A percentile compares a stretch with the other conserved stretches of the same genome.
phyloP scores from a whole-genome alignment of 2,888 invertebrate genomes.

The Troides aeacus region DNA sequence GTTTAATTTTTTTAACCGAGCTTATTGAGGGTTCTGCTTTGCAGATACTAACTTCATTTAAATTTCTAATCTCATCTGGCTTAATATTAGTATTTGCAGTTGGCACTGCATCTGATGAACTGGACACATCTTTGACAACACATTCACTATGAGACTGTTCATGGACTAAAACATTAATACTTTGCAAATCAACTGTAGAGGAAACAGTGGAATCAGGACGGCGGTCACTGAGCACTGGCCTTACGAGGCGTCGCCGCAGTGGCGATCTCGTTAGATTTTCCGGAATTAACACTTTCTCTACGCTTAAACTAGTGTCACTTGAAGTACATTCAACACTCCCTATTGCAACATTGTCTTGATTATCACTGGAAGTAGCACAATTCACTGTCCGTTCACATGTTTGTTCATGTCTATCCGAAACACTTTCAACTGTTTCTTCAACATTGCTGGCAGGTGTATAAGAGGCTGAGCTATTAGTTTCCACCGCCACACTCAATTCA shows the following conservation, averaged over 20 bases:
- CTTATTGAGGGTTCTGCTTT: constrained; percentile 73
- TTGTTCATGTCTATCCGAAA: constrained; percentile 54
- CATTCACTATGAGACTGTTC: constrained; percentile 55
- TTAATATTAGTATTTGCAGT: constrained; percentile 62
- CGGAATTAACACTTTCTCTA: constrained; percentile 45
- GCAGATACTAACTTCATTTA: constrained; percentile 75
- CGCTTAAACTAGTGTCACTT: constrained; percentile 71
- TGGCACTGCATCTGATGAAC: constrained; percentile 71
- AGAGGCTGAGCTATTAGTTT: constrained; percentile 33
- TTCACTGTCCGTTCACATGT: constrained; percentile 66
- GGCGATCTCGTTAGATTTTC: constrained; percentile 60
- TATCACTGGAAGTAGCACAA: constrained; percentile 71
- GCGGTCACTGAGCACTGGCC: constrained; percentile 63
- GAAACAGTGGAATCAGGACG: constrained; percentile 74
- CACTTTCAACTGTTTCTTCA: constrained; percentile 49
- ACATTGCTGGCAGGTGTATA: constrained; percentile 62
- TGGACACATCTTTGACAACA: constrained; percentile 70
- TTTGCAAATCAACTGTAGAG: constrained; percentile 68
- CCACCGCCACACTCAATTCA: constrained; percentile 36
- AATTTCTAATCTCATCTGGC: constrained; percentile 69
- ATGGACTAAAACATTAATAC: constrained; percentile 46
- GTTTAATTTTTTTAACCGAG: constrained; percentile 73
- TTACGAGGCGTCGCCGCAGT: constrained; percentile 60
- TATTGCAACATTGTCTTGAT: constrained; percentile 65
- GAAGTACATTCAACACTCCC: constrained; percentile 75